These are phyloP conservation scores for Ciconia maguari DNA, from an alignment of 2,113 vertebrate species.

Conservation along the genomic window DNA sequence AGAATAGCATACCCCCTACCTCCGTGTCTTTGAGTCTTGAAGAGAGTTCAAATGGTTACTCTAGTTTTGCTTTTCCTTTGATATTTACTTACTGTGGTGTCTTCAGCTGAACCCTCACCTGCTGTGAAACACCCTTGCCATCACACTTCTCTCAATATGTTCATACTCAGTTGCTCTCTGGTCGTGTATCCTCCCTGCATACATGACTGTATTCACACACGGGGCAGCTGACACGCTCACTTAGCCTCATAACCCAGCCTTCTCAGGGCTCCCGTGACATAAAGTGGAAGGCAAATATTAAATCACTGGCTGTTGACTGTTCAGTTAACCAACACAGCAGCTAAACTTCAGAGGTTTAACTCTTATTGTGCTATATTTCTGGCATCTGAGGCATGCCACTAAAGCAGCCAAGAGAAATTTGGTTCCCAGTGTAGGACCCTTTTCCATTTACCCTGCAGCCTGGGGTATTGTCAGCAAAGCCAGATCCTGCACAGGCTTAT, in stretches of 20 bases:
- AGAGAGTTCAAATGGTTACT: constrained; percentile 61
- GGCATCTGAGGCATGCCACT: not conserved
- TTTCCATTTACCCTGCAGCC: not conserved
- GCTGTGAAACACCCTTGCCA: not conserved
- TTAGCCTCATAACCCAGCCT: not conserved
- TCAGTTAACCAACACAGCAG: not conserved
- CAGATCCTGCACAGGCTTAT: not conserved
- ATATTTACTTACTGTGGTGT: constrained; percentile 3
- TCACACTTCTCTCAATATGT: not conserved
- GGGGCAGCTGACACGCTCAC: rapidly evolving
- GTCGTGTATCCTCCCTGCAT: rapidly evolving
- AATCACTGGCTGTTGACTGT: not conserved
- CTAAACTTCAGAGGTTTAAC: not conserved
- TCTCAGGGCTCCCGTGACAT: not conserved
- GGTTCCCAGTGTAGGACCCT: not conserved
- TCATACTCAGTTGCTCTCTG: not conserved
- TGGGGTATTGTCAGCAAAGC: not conserved
- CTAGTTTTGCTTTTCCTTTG: constrained; percentile 50
- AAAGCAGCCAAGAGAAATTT: not conserved
- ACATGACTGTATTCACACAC: not conserved
- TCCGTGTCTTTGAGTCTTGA: constrained; percentile 46
- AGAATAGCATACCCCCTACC: constrained; percentile 51
- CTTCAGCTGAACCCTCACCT: not conserved
- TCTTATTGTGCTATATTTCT: not conserved
- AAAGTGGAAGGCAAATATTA: not conserved